Evolutionary conservation across 64 coral and sea anemone species (phyloP), one percentile per base, ranked within the genome.

Genomic region (Dendrophyllia cribrosa): DNA sequence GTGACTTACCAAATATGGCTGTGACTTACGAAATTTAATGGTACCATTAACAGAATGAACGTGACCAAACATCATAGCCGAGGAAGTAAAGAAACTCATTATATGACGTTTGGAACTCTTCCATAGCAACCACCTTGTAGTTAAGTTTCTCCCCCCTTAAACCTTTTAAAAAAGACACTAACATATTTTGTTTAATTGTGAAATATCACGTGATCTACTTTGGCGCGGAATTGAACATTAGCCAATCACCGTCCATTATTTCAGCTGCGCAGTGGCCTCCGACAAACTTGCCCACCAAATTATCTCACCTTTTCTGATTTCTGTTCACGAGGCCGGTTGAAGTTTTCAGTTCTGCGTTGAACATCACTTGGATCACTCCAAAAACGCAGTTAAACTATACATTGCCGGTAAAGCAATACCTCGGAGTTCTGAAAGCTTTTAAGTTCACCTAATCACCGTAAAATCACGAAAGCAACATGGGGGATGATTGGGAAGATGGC

Each of bases 401-500:
- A 0, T 66, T 17, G 17, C n/a, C 24, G 6, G 20, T 11, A 51
- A 17, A 26, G 43, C 13, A 3, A 50, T 0, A 22, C 21, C 62
- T 21, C 22, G 9, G 1, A 19, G 19, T 43, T 20, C 5, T 45
- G 3, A 45, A 45, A 73, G 25, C 0, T 5, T 43, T 17, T 49
- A 49, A 50, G 16, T 75, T 47, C 43, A 15, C 0, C 2, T 17
- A 20, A 51, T 17, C 19, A 9, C 10, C 72, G 8, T 50, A 20
- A 75, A 75, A 49, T 19, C 7, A 2, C 9, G 62, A 49, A 9
- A 49, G 16, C 43, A 95, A 45, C 43, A 95, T 95, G 93, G 53
- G 78, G 13, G 92, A 94, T 60, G 87, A 95, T 43, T 95, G 93
- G 93, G 87, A 95, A 89, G 68, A 77, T 67, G 62, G 20, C 52